Base-by-base conservation (phyloP, 1,140 invertebrate genomes). In the Sycophaga agraensis region DNA sequence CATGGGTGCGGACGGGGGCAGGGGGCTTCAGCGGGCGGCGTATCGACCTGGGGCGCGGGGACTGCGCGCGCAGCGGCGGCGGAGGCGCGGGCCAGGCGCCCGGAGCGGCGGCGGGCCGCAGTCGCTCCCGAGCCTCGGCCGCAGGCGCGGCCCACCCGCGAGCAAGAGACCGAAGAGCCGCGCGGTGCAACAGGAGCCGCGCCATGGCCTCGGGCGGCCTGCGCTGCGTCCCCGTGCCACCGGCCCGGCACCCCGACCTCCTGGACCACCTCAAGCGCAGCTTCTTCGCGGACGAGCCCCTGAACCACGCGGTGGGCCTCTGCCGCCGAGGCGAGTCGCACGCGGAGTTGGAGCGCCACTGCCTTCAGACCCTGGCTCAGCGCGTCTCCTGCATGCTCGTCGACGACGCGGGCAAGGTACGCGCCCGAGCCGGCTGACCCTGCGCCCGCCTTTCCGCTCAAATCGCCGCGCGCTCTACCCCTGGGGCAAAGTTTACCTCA, bases 261-360 rank as follows among this genome's bases (percentile, higher is more conserved):
- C 85, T 93, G 39, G 68, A 84, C 22, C 89, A 91, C 70, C 78
- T 92, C 51, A 82, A 88, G 28, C 77, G 83, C 59, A 87, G 85
- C 64, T 91, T 91, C 77, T 92, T 92, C 73, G 85, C 87, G 3
- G 91, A 92, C 68, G 91, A 92, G 72, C 91, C 91, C 0, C 79
- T 92, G 8, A 92, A 92, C 74, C 84, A 84, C 55, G 87, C 88
- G 0, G 87, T 91, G n/a, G 82, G 82, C 12, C 81, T 93, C 0
- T 91, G 89, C 65, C 64, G 75, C 7, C 75, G 83, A 56, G 90
- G 89, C 0, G 82, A 87, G 59, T 82, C 86, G 0, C 88, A 91
- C 68, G 76, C 76, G 0, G 85, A 89, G 21, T 80, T 92, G n/a
- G 90, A 92, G 74, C 75, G 84, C n/a, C 87, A 91, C 66, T 89